Evolutionary conservation across 2,888 invertebrate genomes (phyloP).

Genomic region (Cryptocephalus primarius): DNA sequence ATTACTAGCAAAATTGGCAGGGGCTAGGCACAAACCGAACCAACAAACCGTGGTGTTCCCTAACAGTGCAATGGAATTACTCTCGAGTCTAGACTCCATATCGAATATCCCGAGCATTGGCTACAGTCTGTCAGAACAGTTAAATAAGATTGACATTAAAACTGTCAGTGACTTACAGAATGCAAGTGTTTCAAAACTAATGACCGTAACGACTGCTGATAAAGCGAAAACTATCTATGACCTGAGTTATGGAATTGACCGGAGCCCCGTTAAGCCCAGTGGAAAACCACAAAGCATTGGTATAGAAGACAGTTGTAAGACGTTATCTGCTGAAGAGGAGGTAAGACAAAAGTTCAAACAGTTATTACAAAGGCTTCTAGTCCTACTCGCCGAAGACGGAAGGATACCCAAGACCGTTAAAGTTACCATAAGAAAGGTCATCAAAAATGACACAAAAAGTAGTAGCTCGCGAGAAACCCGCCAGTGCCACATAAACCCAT

Average conservation of each 20-base stretch:
- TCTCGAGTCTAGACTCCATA: constrained; percentile 52
- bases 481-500: constrained; percentile 61
- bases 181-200: constrained; percentile 41
- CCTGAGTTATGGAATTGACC: constrained; percentile 66
- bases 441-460: constrained; percentile 43
- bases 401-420: constrained; percentile 65
- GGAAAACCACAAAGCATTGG: constrained; percentile 72
- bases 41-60: constrained; percentile 72
- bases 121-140: constrained; percentile 52
- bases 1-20: constrained; percentile 67
- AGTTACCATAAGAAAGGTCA: constrained; percentile 63
- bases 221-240: constrained; percentile 58
- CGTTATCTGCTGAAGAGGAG: constrained; percentile 60
- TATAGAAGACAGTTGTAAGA: constrained; percentile 67
- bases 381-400: constrained; percentile 66
- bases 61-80: constrained; percentile 51
- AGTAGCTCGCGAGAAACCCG: constrained; percentile 63
- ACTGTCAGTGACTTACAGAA: constrained; percentile 59
- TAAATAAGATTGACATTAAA: constrained; percentile 53
- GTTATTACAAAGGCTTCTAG: constrained; percentile 56
- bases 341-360: constrained; percentile 61
- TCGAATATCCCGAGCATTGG: constrained; percentile 68
- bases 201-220: constrained; percentile 50
- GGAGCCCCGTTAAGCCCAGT: constrained; percentile 57
- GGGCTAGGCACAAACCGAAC: constrained; percentile 65